Evolutionary conservation across 2,797 vertebrate species (phyloP).

Genomic region (Ambastaia sidthimunki): DNA sequence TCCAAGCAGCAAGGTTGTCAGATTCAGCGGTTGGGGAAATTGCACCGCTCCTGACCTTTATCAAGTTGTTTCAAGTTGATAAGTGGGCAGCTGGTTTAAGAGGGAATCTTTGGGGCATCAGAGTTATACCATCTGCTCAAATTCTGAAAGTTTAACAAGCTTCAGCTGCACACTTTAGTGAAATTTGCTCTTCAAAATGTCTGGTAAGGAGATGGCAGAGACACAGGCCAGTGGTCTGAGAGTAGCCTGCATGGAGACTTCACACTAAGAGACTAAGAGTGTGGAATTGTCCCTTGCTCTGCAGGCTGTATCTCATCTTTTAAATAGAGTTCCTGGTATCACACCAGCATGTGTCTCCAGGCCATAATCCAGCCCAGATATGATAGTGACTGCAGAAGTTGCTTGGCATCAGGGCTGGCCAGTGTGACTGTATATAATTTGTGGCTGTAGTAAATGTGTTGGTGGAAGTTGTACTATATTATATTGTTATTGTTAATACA

Average conservation of each 20-base stretch:
- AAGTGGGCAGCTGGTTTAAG: slow-evolving; percentile 22
- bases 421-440: neutral
- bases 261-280: neutral
- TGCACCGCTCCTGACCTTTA: slow-evolving; percentile 5
- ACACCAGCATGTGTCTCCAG: neutral
- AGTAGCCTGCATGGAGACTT: neutral
- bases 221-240: neutral
- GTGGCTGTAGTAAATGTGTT: neutral
- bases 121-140: slow-evolving; percentile 25
- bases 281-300: slow-evolving; percentile 11
- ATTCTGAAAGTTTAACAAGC: slow-evolving; percentile 23
- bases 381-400: slow-evolving; percentile 29
- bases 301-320: slow-evolving; percentile 25
- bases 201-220: slow-evolving; percentile 7
- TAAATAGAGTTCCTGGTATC: neutral
- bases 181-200: neutral
- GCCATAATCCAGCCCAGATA: slow-evolving; percentile 30
- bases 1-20: neutral
- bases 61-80: slow-evolving; percentile 15
- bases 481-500: neutral
- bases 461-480: neutral
- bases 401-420: slow-evolving; percentile 30
- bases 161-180: slow-evolving; percentile 31
- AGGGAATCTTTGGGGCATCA: slow-evolving; percentile 9
- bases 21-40: neutral